Conservation (phyloP, 2,888 invertebrate genomes). For the Andricus quercusramuli region DNA sequence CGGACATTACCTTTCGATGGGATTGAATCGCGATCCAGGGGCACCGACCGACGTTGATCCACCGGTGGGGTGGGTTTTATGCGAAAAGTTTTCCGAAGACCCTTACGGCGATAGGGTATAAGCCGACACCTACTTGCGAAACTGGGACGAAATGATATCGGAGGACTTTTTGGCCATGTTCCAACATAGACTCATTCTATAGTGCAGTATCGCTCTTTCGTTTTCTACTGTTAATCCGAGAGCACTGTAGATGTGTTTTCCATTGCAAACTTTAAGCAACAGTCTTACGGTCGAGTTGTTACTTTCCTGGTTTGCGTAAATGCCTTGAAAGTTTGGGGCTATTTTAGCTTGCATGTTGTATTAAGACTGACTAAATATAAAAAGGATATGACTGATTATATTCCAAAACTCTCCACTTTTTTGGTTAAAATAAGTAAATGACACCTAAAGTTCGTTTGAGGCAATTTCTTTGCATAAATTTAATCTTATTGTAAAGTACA, state of each 20-base stretch:
- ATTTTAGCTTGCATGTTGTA: no score
- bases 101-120: conserved; percentile 46
- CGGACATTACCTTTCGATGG: conserved; percentile 51
- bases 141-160: conserved; percentile 58
- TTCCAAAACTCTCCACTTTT: no score
- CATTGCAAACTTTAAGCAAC: not conserved
- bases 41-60: conserved; percentile 52
- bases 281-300: not conserved
- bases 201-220: not conserved
- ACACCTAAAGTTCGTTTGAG: no score
- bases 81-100: conserved; percentile 53
- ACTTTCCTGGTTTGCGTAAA: no score
- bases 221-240: not conserved
- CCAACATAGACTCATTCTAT: not conserved
- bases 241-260: not conserved
- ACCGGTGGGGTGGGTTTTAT: conserved; percentile 49
- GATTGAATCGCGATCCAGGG: conserved; percentile 57
- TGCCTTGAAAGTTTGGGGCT: no score
- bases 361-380: not conserved
- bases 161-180: conserved; percentile 31
- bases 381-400: not conserved
- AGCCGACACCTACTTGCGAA: conserved; percentile 60
- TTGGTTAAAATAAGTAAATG: no score
- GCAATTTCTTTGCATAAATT: no score
- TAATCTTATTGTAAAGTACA: no score